These are phyloP conservation scores for Drosophila kokeensis DNA, from an alignment of 2,888 invertebrate species.

Conservation along the genomic window DNA sequence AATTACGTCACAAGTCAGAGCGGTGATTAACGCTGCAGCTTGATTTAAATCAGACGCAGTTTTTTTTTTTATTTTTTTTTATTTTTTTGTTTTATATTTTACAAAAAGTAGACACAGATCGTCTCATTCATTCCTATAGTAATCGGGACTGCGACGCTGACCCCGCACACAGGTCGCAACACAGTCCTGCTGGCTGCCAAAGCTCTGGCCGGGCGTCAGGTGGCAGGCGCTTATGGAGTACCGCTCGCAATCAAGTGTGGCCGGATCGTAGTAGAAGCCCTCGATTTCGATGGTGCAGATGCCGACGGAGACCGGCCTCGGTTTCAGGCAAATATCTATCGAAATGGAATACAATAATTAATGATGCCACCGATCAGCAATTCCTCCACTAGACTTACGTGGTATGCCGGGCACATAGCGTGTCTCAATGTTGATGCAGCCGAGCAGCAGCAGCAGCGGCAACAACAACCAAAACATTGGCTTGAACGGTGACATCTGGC, in stretches of 20 bases:
- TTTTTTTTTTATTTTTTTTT: constrained; percentile 13
- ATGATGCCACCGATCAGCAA: not conserved
- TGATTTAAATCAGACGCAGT: constrained; percentile 48
- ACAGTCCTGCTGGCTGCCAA: constrained; percentile 81
- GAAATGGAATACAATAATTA: not conserved
- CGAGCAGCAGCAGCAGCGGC: constrained; percentile 27
- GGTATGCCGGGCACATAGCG: constrained; percentile 47
- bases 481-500: constrained; percentile 41
- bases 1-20: constrained; percentile 65
- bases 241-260: constrained; percentile 73
- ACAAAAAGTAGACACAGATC: not conserved
- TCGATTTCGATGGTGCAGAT: constrained; percentile 83
- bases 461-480: constrained; percentile 23
- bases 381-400: constrained; percentile 42
- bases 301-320: constrained; percentile 81
- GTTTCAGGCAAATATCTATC: constrained; percentile 78
- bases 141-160: constrained; percentile 76
- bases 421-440: constrained; percentile 26
- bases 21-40: constrained; percentile 22
- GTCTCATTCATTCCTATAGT: constrained; percentile 70
- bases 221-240: constrained; percentile 82
- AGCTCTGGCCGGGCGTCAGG: constrained; percentile 81
- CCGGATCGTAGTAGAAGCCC: constrained; percentile 81
- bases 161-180: constrained; percentile 80
- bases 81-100: constrained; percentile 14